A percentile compares a stretch with the other conserved stretches of the same genome.
Evolutionary conservation across 2,888 invertebrate species (phyloP).

Genomic region (Chloromyia formosa): DNA sequence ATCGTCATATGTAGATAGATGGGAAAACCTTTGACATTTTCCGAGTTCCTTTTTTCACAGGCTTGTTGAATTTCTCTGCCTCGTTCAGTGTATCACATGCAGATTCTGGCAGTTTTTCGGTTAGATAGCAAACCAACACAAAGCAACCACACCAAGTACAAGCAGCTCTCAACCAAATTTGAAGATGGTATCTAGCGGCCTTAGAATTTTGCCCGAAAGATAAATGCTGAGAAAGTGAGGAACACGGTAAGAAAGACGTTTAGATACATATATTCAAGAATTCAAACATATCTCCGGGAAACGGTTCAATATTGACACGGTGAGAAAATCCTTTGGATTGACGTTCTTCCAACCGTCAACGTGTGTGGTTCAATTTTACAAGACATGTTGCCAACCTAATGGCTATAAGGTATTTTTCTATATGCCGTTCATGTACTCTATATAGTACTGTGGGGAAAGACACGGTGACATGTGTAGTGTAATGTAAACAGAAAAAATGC

Average conservation of each 20-base stretch:
- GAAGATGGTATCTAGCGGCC: slow-evolving; percentile 3
- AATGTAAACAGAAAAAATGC: slow-evolving; percentile 2
- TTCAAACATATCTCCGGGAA: background rate
- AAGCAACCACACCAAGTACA: background rate
- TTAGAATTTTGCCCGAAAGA: background rate
- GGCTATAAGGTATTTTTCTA: background rate
- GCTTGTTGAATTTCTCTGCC: background rate
- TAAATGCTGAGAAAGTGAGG: background rate
- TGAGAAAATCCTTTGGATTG: background rate
- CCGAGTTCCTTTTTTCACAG: background rate
- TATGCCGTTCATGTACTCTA: background rate
- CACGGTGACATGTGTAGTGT: slow-evolving; percentile 1
- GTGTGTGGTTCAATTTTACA: slow-evolving; percentile 1
- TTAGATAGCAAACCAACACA: background rate
- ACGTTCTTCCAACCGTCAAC: background rate
- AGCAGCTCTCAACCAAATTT: background rate
- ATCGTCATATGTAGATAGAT: background rate
- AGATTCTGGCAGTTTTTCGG: background rate
- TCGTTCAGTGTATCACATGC: background rate
- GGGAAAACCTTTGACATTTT: background rate
- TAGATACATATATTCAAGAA: background rate
- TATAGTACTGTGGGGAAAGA: background rate
- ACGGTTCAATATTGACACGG: background rate
- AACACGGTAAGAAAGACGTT: background rate
- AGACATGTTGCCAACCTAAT: slow-evolving; percentile 16